Base-by-base conservation (phyloP, 2,113 vertebrate species). In the Perognathus longimembris region DNA sequence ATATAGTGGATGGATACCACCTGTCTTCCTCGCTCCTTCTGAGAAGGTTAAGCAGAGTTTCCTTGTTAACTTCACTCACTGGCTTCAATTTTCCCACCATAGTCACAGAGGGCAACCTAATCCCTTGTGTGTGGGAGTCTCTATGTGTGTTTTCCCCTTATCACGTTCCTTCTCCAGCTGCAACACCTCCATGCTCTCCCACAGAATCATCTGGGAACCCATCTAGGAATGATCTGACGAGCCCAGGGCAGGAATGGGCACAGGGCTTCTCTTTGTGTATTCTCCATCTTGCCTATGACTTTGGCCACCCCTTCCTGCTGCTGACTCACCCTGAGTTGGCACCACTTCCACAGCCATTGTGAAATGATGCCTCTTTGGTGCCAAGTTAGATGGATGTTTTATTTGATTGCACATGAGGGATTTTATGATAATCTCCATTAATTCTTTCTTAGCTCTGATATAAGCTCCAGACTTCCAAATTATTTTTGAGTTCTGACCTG, bases 361-460 rank as follows among this genome's bases (percentile, higher is more conserved):
- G 40, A 77, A 73, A 26, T 24, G 38, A 50, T 1, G 0, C 22
- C 18, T 90, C 64, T 91, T 57, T 5, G 8, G 8, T 42, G 54
- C 4, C 6, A 30, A 76, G 54, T 21, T 30, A 3, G 15, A 36
- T 5, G n/a, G 30, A 11, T 79, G n/a, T 18, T 86, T 94, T 87
- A 50, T 89, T 80, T 87, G 78, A 71, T 32, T 28, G 32, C 45
- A n/a, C 1, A 4, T 87, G 45, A 32, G 80, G 59, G 63, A 38
- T 81, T 93, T 94, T 94, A 42, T 28, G 50, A 40, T 92, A 66
- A 81, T 94, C 73, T 95, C 91, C 85, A 34, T 74, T 69, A 77
- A 92, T 89, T 95, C 38, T 84, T 63, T 89, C 67, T 78, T 76
- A 85, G 26, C 81, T 76, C 38, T 87, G 74, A 64, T 64, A 92